Base-by-base conservation (phyloP, 2,888 invertebrate species). In the Mystacides longicornis region DNA sequence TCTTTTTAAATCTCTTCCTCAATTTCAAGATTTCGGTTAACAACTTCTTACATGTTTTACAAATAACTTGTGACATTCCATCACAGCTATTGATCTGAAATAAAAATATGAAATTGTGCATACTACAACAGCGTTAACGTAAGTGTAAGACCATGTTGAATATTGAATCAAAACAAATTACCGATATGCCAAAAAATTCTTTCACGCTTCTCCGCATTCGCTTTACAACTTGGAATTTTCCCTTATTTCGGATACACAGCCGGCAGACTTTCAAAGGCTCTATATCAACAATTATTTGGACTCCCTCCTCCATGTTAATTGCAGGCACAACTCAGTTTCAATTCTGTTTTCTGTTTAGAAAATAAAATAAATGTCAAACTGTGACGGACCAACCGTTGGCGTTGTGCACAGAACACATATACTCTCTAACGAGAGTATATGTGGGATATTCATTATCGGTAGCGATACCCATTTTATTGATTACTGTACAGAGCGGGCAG, bases 391-490 rank as follows among this genome's bases (percentile, higher is more conserved):
- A n/a, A n/a, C n/a, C n/a, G n/a, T n/a, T n/a, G n/a, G n/a, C n/a
- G n/a, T n/a, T n/a, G n/a, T n/a, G n/a, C n/a, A n/a, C n/a, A n/a
- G n/a, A n/a, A n/a, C n/a, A n/a, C n/a, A n/a, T n/a, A n/a, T n/a
- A n/a, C n/a, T n/a, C n/a, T n/a, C n/a, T n/a, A n/a, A n/a, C n/a
- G n/a, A n/a, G n/a, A n/a, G n/a, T n/a, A n/a, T n/a, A n/a, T n/a
- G n/a, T 85, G 11, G 88, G 89, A 69, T 89, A 89, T 64, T 89
- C 87, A 66, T 87, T 87, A 68, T 83, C 79, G 54, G 80, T 75
- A 21, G 72, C 71, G 21, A 74, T 74, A 80, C 42, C 23, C 56
- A 56, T 56, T 19, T 81, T 81, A 27, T 27, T 27, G 27, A 5
- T 27, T 27, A n/a, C n/a, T n/a, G n/a, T n/a, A n/a, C n/a, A n/a